Evolutionary conservation across 2,888 invertebrate species (phyloP), one percentile per base, ranked within the genome.

Genomic region (Drosophila acutilabella): DNA sequence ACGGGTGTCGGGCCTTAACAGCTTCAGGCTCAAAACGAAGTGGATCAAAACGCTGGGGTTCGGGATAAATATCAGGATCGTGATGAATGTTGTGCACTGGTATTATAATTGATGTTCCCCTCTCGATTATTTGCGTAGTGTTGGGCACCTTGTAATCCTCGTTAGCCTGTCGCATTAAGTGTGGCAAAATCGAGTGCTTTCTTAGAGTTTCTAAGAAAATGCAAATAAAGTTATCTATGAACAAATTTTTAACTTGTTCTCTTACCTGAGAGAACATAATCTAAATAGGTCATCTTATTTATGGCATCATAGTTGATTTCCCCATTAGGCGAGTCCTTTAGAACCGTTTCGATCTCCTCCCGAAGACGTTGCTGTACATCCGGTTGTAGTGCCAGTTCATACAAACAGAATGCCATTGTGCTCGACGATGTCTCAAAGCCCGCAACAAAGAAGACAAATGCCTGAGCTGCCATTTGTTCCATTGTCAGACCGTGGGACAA

Each of bases 351-450:
- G 23, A 92, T 89, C 75, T 92, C 92, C 0, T 61, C 38, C 0
- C 91, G 75, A 0, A 89, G 62, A 2, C 76, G 80, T 0, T 48
- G 76, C 75, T 76, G 91, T 48, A 92, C 56, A 0, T 90, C 85
- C 11, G 75, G 89, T 38, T 91, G 89, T 5, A 89, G 36, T 0
- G 92, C 90, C 52, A 92, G 58, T 60, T 92, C 92, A 36, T 91
- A 92, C 0, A 92, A 64, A 8, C 89, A 90, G 65, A 93, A 94
- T 11, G 92, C 91, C 82, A 93, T 91, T 0, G 93, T 92, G 2
- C 93, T 91, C 0, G 92, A 91, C 0, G 93, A 93, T 0, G 94
- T 94, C 81, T 94, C 94, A 47, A 93, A 94, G 0, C 94, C 94
- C 8, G 94, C 94, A 2, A 91, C 48, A 64, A 93, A 93, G 74